Base-by-base conservation (phyloP, 2,113 vertebrate genomes). In the Apus apus region DNA sequence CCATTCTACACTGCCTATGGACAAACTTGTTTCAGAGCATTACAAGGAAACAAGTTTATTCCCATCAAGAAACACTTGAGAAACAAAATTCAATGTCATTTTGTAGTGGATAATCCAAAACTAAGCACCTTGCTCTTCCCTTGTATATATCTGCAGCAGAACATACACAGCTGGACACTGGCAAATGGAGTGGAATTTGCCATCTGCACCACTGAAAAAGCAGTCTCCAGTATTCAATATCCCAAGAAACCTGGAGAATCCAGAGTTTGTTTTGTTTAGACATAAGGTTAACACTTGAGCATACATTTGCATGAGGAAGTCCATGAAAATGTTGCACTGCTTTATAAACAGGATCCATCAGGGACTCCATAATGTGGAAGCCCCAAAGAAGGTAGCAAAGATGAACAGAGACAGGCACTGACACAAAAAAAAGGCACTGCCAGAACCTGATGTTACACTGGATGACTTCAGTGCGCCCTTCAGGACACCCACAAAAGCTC, bases 271-370 rank as follows among this genome's bases (percentile, higher is more conserved):
- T 80, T 73, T 90, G 50, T n/a, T 92, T 27, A 84, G 67, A 51
- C 17, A 14, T 4, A 21, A 60, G 45, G 23, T 23, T 13, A 62
- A 43, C 43, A 38, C 30, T 45, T 62, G 15, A 82, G 29, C 46
- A 57, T 2, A 61, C 8, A 22, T 1, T 4, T 2, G 13, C 6
- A 2, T 2, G 27, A 73, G 16, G 29, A 80, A 64, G 32, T 27
- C 57, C 29, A 5, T 27, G 19, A 51, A 72, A 78, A 45, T 2
- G 1, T 1, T 26, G 16, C 0, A 0, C 15, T 76, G 15, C 50
- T 70, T 68, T 48, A 38, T 26, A 27, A 34, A 4, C 13, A 13
- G 36, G 22, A 74, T 54, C 36, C 36, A n/a, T 13, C 32, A 73
- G 23, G 16, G 22, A 32, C 61, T 65, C 45, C 0, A 0, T 25